phyloP scores from a whole-genome alignment of 2,113 vertebrate species.

The Silurus asotus region DNA sequence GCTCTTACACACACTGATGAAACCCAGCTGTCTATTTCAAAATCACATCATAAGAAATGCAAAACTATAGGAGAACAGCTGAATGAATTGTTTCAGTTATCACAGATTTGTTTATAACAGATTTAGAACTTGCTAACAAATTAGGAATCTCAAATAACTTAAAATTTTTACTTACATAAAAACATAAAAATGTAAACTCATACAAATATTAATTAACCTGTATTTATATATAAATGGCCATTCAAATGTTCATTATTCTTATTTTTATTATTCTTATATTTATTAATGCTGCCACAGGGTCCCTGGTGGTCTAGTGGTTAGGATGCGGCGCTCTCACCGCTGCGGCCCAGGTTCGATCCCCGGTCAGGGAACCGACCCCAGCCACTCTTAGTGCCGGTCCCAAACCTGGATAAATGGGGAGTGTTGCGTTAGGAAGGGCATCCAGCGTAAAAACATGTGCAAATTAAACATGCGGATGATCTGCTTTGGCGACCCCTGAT shows the following conservation, averaged over 20 bases:
- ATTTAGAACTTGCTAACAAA: neutral
- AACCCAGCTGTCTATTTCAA: neutral
- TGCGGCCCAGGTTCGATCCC: too few species aligned
- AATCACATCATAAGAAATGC: neutral
- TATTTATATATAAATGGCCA: neutral
- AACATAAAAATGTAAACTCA: neutral
- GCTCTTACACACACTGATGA: neutral
- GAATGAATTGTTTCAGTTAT: neutral
- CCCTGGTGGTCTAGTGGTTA: too few species aligned
- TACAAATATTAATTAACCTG: neutral
- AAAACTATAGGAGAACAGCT: neutral
- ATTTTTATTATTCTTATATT: neutral
- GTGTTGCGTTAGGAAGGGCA: too few species aligned
- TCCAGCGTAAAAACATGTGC: too few species aligned
- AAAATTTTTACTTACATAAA: neutral
- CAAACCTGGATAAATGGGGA: too few species aligned
- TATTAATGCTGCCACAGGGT: neutral
- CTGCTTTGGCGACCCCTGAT: too few species aligned
- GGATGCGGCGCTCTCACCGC: too few species aligned
- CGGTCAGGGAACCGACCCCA: too few species aligned
- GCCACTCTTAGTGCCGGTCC: too few species aligned
- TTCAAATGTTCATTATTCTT: neutral
- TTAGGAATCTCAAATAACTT: neutral
- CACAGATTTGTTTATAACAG: neutral
- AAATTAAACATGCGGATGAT: too few species aligned